Evolutionary conservation across 2,888 invertebrate species (phyloP).

Genomic region (Bruchidius siliquastri): DNA sequence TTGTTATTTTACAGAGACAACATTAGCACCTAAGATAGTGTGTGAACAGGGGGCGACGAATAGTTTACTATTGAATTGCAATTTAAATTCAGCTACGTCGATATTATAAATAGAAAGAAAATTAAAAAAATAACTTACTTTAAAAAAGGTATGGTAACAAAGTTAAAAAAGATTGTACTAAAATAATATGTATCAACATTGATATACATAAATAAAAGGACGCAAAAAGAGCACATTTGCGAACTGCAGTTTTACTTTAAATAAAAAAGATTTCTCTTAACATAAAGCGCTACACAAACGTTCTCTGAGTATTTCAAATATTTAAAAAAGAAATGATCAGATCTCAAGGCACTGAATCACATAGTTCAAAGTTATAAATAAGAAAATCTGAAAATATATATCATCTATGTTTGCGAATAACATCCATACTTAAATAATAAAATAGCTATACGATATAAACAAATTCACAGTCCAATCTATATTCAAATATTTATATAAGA

Average conservation of each 20-base stretch:
- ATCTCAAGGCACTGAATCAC: constrained; percentile 45
- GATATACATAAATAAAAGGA: constrained; percentile 1
- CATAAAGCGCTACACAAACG: background rate
- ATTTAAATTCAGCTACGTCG: background rate
- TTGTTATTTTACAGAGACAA: no score
- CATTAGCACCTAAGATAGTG: no score
- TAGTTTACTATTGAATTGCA: no score
- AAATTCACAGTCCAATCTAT: background rate
- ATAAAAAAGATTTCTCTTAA: constrained; percentile 1
- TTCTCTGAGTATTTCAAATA: constrained; percentile 3
- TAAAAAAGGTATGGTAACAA: constrained; percentile 42
- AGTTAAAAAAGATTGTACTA: constrained; percentile 44
- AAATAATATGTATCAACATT: constrained; percentile 21
- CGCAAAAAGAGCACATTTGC: constrained; percentile 3
- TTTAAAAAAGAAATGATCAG: constrained; percentile 26
- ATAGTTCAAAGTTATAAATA: constrained; percentile 17
- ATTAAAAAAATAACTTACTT: constrained; percentile 11
- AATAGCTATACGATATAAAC: background rate
- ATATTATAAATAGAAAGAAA: background rate
- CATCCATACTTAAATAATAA: constrained; percentile 1
- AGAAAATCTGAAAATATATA: background rate
- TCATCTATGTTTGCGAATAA: background rate
- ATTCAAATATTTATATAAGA: background rate
- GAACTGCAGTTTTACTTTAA: constrained; percentile 5
- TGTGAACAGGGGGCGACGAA: no score